phyloP scores from a whole-genome alignment of 2,888 invertebrate genomes.

The Cyclophora punctaria region DNA sequence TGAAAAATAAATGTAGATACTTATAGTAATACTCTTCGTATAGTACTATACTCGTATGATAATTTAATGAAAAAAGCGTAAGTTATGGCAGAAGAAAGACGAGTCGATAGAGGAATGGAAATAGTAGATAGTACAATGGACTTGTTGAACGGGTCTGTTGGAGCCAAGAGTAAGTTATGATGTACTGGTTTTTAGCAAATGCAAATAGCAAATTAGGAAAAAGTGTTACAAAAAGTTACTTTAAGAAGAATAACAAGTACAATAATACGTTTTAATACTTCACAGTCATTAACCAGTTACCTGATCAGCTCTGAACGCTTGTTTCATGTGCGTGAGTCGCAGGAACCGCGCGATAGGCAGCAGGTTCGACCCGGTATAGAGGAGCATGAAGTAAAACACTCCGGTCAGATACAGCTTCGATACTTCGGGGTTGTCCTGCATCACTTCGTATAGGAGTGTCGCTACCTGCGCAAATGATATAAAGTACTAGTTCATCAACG shows the following conservation, averaged over 20 bases:
- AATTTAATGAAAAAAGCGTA: too few relatives aligned
- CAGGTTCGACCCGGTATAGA: conserved; percentile 99
- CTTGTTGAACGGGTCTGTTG: too few relatives aligned
- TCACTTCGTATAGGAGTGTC: conserved; percentile 88
- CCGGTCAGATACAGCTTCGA: conserved; percentile 96
- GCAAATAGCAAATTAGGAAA: not conserved
- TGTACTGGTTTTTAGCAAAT: not conserved
- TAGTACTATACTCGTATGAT: too few relatives aligned
- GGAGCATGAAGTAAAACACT: conserved; percentile 97
- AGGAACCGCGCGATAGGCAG: conserved; percentile 96
- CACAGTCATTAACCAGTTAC: conserved; percentile 56
- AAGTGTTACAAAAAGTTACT: not conserved
- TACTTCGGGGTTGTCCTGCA: conserved; percentile 97
- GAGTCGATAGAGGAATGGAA: too few relatives aligned
- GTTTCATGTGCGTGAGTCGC: conserved; percentile 95
- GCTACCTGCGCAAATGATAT: conserved; percentile 77
- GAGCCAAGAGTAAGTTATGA: too few relatives aligned
- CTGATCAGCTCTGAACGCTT: conserved; percentile 94
- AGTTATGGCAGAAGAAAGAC: too few relatives aligned
- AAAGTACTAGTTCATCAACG: too few relatives aligned
- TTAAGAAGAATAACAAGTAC: too few relatives aligned
- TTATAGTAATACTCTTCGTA: too few relatives aligned
- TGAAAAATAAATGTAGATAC: conserved; percentile 17
- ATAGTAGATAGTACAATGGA: too few relatives aligned
- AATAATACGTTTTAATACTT: conserved; percentile 6